Evolutionary conservation across 1,140 invertebrate species (phyloP).

Genomic region (Tenebrio molitor): DNA sequence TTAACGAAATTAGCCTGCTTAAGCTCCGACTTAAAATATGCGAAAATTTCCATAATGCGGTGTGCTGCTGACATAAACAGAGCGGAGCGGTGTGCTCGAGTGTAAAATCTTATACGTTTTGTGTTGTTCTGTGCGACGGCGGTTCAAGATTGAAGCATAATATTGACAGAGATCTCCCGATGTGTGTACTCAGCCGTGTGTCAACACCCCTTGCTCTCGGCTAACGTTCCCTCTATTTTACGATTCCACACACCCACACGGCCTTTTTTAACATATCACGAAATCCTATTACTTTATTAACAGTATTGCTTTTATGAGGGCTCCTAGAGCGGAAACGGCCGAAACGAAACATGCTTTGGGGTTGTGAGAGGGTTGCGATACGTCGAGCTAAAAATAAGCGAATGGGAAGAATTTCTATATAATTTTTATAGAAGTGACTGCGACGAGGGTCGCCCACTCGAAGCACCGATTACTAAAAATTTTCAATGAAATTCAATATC

Average conservation of each 20-base stretch:
- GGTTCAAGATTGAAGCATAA: slow-evolving; percentile 57
- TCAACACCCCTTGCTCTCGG: slow-evolving; percentile 45
- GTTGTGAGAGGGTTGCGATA: too few species aligned
- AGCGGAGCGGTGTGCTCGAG: slow-evolving; percentile 24
- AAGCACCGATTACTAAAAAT: too few species aligned
- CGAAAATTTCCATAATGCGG: slow-evolving; percentile 45
- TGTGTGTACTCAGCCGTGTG: slow-evolving; percentile 53
- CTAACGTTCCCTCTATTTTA: slow-evolving; percentile 36
- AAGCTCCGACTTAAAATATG: slow-evolving; percentile 42
- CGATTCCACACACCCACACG: slow-evolving; percentile 25
- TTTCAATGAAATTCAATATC: too few species aligned
- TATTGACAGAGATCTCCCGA: slow-evolving; percentile 56
- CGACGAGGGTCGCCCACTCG: too few species aligned
- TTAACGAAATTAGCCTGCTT: slow-evolving; percentile 45
- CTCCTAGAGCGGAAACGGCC: slow-evolving; percentile 2
- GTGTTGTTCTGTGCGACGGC: slow-evolving; percentile 46
- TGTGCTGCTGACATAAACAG: slow-evolving; percentile 45
- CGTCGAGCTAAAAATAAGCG: too few species aligned
- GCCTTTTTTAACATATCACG: slow-evolving; percentile 22
- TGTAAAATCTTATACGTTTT: slow-evolving; percentile 43
- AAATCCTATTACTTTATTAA: slow-evolving; percentile 46
- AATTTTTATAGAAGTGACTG: too few species aligned
- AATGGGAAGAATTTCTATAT: too few species aligned
- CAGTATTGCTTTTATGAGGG: slow-evolving; percentile 1
- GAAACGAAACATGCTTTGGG: too few species aligned